A percentile compares a stretch with the other conserved stretches of the same genome.
Conservation (phyloP, 2,888 invertebrate species). For the Nesidiocoris tenuis region DNA sequence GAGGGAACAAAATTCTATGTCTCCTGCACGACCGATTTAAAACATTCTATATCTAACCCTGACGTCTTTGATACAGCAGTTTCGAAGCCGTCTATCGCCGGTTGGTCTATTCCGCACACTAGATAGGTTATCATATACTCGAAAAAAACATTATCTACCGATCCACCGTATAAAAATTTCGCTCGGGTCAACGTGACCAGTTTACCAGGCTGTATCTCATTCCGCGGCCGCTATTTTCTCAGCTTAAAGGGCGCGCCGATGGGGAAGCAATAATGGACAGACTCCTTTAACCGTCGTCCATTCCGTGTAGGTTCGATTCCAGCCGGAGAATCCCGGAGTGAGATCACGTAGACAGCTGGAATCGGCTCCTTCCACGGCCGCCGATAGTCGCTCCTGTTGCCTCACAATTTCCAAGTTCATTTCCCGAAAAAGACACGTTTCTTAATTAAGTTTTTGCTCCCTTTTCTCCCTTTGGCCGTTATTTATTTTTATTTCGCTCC, state of each 20-base stretch:
- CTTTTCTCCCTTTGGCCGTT: neutral
- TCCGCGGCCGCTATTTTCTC: neutral
- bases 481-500: neutral
- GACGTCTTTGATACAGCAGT: no score
- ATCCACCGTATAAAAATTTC: no score
- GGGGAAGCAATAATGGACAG: neutral
- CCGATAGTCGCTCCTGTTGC: neutral
- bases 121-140: no score
- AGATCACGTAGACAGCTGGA: neutral
- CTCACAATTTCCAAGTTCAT: neutral
- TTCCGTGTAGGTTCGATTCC: neutral
- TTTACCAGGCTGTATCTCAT: neutral
- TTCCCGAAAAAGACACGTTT: neutral
- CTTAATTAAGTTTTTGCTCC: neutral
- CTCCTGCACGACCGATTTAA: no score
- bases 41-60: no score
- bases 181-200: neutral
- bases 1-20: no score
- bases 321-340: neutral
- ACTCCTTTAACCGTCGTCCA: neutral
- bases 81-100: no score
- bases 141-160: no score
- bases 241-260: neutral
- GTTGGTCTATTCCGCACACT: no score
- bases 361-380: neutral